phyloP scores from a whole-genome alignment of 1,140 invertebrate species.

The Drosophila nigromelanica region DNA sequence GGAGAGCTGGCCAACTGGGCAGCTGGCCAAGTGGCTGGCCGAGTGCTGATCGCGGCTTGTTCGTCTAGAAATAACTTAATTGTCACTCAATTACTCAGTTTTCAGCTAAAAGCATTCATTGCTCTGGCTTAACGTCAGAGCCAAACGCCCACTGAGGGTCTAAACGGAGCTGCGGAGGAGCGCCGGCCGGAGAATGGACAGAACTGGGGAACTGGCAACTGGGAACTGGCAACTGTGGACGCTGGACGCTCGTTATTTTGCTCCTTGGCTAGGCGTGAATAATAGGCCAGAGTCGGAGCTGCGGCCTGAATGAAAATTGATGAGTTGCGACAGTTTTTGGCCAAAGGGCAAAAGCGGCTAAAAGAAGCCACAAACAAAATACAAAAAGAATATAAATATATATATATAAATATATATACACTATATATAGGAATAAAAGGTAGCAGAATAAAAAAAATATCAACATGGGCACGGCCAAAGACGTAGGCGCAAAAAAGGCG shows the following conservation, averaged over 20 bases:
- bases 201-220: neutral
- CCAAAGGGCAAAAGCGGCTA: slow-evolving; percentile 72
- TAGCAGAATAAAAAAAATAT: neutral
- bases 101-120: slow-evolving; percentile 84
- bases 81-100: slow-evolving; percentile 84
- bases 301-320: slow-evolving; percentile 77
- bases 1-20: slow-evolving; percentile 16
- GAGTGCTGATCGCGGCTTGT: slow-evolving; percentile 67
- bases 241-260: slow-evolving; percentile 47
- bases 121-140: slow-evolving; percentile 77
- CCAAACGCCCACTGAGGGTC: slow-evolving; percentile 25
- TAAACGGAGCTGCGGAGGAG: too few species aligned
- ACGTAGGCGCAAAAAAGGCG: slow-evolving; percentile 4
- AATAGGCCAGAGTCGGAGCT: slow-evolving; percentile 52
- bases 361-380: slow-evolving; percentile 32
- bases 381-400: neutral
- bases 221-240: neutral
- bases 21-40: slow-evolving; percentile 32
- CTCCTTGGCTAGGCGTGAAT: slow-evolving; percentile 65
- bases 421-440: neutral
- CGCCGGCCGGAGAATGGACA: slow-evolving; percentile 3
- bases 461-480: slow-evolving; percentile 34
- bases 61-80: slow-evolving; percentile 84
- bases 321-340: slow-evolving; percentile 83
- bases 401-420: slow-evolving; percentile 2